Conservation (phyloP, 1,140 invertebrate species). For the Drosophila melanica region DNA sequence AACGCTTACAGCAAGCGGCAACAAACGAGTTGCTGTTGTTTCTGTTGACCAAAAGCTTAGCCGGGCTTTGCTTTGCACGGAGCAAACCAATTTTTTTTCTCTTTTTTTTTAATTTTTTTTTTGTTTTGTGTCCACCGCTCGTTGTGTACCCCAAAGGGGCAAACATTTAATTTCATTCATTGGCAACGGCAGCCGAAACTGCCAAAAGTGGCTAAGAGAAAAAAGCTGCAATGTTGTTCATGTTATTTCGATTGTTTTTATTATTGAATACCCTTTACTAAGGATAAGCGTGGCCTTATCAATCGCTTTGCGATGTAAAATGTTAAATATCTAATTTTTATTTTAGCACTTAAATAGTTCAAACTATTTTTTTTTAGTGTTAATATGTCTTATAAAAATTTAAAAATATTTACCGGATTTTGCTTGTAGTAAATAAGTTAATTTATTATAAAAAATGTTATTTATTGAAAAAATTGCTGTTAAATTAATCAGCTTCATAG, state of each 20-base stretch:
- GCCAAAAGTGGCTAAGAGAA: slow-evolving; percentile 39
- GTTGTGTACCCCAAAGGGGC: slow-evolving; percentile 43
- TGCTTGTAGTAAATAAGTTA: too few species aligned
- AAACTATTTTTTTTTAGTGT: too few species aligned
- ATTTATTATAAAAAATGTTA: too few species aligned
- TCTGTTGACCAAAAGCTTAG: slow-evolving; percentile 43
- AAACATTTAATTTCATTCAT: slow-evolving; percentile 80
- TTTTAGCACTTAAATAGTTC: too few species aligned
- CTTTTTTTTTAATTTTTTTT: too few species aligned
- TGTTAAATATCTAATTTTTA: too few species aligned
- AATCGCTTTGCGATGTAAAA: not conserved
- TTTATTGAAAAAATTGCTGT: too few species aligned
- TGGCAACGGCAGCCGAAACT: slow-evolving; percentile 63
- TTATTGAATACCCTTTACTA: slow-evolving; percentile 25
- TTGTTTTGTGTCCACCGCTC: slow-evolving; percentile 5
- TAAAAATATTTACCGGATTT: too few species aligned
- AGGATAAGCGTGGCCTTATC: slow-evolving; percentile 2
- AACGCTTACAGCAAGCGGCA: slow-evolving; percentile 58
- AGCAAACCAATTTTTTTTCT: slow-evolving; percentile 37
- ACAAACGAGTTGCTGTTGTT: slow-evolving; percentile 65
- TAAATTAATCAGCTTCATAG: too few species aligned
- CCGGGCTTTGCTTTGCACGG: slow-evolving; percentile 39
- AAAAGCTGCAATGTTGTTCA: slow-evolving; percentile 38
- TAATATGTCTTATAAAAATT: too few species aligned
- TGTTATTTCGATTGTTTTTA: slow-evolving; percentile 45